Evolutionary conservation across 2,113 vertebrate genomes (phyloP), one percentile per base, ranked within the genome.

Genomic region (Neopipo cinnamomea): DNA sequence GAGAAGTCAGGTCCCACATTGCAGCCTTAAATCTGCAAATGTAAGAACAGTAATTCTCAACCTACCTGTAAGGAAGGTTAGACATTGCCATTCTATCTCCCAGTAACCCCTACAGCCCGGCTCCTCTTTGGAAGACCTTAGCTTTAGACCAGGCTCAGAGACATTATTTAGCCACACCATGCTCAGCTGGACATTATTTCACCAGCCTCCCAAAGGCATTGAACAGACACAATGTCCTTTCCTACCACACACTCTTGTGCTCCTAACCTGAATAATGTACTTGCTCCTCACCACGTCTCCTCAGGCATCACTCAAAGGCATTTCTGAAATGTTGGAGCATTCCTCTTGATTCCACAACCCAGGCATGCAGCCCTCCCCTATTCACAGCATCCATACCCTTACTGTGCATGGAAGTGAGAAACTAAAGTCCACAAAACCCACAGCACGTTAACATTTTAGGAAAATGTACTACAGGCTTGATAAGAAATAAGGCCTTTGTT

Each of bases 261-360:
- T 76, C 46, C 61, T 41, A 78, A 71, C 6, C 31, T 41, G 25
- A 79, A 13, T 13, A 55, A 68, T 0, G 2, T 7, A 52, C 18
- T 14, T 50, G 24, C 17, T 76, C 14, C 52, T 59, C n/a, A 79
- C 5, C 22, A 21, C 27, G 30, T 6, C 37, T 68, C 17, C 21
- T 11, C 39, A 18, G 2, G 14, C 27, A 83, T 30, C 42, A 18
- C 0, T 6, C 19, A 75, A 50, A 47, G 15, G 14, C 1, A 0
- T 53, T 85, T 79, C 56, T 49, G 28, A 79, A 65, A 81, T 58
- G 8, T 22, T 56, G 21, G 14, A 68, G 33, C 61, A 47, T 46
- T 35, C 12, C 11, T 62, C 44, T 52, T 8, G 7, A 63, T 59
- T 79, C 63, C n/a, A 74, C 22, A 63, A 22, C 15, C 41, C 46